Evolutionary conservation across 2,113 vertebrate genomes (phyloP).

Genomic region (Albula goreensis): DNA sequence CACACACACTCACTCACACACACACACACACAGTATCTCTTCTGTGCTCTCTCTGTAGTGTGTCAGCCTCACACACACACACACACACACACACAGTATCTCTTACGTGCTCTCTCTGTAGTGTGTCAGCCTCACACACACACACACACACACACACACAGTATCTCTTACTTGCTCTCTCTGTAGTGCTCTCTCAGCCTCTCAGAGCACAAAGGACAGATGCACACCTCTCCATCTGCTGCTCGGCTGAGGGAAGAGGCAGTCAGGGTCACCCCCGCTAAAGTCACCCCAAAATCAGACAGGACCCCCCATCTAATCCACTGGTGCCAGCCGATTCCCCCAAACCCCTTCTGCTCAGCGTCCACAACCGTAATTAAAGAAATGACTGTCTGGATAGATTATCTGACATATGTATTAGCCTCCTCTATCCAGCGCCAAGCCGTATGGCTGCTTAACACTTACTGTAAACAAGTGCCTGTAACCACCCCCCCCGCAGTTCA

Average conservation of each 20-base stretch:
- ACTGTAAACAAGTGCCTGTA: not conserved
- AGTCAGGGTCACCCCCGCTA: slow-evolving; percentile 50
- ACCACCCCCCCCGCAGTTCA: too few relatives aligned
- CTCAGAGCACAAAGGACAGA: slow-evolving; percentile 38
- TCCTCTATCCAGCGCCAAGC: not conserved
- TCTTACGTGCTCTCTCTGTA: too few relatives aligned
- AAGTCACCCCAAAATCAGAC: slow-evolving; percentile 63
- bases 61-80: too few relatives aligned
- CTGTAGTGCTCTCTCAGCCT: not conserved
- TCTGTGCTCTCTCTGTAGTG: too few relatives aligned
- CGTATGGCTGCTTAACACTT: not conserved
- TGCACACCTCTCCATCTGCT: slow-evolving; percentile 81
- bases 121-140: too few relatives aligned
- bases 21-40: too few relatives aligned
- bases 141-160: too few relatives aligned
- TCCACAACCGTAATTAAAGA: slow-evolving; percentile 76
- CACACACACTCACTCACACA: slow-evolving; percentile 31
- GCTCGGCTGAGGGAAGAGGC: slow-evolving; percentile 62
- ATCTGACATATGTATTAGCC: slow-evolving; percentile 7
- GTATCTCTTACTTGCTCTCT: too few relatives aligned
- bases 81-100: too few relatives aligned
- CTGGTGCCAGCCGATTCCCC: slow-evolving; percentile 65
- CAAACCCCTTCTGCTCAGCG: slow-evolving; percentile 73
- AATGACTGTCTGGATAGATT: not conserved
- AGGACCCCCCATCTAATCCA: slow-evolving; percentile 73